Conservation (phyloP, 2,797 vertebrate species). For the Eulemur albifrons region DNA sequence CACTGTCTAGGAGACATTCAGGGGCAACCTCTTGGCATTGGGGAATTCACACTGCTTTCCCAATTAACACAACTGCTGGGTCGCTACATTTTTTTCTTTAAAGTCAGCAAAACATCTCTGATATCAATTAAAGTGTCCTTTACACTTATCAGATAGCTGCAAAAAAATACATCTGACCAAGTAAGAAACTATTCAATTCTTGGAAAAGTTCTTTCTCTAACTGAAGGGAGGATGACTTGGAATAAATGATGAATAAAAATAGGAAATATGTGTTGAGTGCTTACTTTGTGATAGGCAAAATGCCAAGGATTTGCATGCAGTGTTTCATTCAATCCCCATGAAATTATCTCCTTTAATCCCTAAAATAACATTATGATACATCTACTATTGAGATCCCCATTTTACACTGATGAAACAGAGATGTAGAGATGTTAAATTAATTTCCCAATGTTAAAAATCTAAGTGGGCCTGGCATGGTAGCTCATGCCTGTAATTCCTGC, state of each 20-base stretch:
- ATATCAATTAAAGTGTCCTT: slow-evolving; percentile 62
- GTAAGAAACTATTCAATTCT: slow-evolving; percentile 13
- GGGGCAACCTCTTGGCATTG: slow-evolving; percentile 42
- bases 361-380: not conserved
- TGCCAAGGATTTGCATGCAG: not conserved
- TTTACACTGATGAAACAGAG: not conserved
- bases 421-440: not conserved
- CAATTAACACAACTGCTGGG: slow-evolving; percentile 48
- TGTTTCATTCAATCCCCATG: not conserved
- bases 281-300: not conserved
- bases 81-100: slow-evolving; percentile 46
- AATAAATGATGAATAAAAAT: not conserved
- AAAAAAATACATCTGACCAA: slow-evolving; percentile 51
- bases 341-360: not conserved
- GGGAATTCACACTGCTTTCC: slow-evolving; percentile 62
- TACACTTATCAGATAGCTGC: slow-evolving; percentile 24
- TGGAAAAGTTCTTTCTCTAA: not conserved
- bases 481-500: not conserved
- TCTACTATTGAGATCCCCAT: not conserved
- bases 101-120: slow-evolving; percentile 60
- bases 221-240: not conserved
- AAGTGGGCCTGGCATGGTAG: not conserved
- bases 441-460: not conserved
- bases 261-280: not conserved
- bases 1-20: not conserved